Percentiles rank a stretch among this genome's conserved stretches.
These are phyloP conservation scores for Karalla daura DNA, from an alignment of 2,797 vertebrate genomes.

Conservation along the genomic window DNA sequence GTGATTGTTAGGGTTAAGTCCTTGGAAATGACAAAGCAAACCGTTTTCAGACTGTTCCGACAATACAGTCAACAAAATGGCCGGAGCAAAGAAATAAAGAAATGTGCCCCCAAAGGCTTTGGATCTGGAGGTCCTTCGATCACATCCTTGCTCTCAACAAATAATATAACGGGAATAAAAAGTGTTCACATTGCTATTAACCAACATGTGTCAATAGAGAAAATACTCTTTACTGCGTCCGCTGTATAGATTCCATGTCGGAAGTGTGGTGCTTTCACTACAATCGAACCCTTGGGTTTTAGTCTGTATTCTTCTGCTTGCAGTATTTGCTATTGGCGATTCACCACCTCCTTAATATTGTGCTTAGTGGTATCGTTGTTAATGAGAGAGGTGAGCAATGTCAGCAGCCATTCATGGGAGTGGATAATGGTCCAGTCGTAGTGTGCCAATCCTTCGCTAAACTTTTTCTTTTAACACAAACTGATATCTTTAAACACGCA, in stretches of 20 bases:
- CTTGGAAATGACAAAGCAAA: not conserved
- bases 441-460: too few relatives aligned
- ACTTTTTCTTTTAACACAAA: too few relatives aligned
- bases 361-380: too few relatives aligned
- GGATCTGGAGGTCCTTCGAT: not conserved
- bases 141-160: conserved; percentile 4
- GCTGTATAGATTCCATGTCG: too few relatives aligned
- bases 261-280: too few relatives aligned
- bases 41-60: too few relatives aligned
- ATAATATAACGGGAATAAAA: not conserved
- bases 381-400: not conserved
- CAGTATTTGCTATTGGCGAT: too few relatives aligned
- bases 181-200: not conserved
- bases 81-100: conserved; percentile 7
- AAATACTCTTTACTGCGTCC: too few relatives aligned
- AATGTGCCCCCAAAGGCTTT: not conserved
- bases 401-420: not conserved
- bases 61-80: conserved; percentile 5
- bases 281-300: too few relatives aligned
- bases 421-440: not conserved
- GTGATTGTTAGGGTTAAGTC: conserved; percentile 5
- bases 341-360: too few relatives aligned
- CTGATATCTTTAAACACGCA: too few relatives aligned
- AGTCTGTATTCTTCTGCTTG: too few relatives aligned
- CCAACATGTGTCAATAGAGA: not conserved